phyloP scores from a whole-genome alignment of 2,888 invertebrate species.

The Drosophila prostipennis region DNA sequence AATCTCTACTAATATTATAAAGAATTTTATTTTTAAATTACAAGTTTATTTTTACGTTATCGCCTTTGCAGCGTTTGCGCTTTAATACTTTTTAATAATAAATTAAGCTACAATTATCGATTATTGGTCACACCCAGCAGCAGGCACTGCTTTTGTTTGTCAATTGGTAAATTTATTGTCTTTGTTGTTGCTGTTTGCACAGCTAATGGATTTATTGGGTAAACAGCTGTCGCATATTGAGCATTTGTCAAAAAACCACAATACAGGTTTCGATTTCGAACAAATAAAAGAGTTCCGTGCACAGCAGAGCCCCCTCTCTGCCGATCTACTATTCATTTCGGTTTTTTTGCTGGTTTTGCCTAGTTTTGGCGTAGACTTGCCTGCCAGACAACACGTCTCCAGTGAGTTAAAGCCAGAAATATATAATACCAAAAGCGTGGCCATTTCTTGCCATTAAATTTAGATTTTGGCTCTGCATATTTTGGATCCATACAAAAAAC shows the following conservation, averaged over 20 bases:
- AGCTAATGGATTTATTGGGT: constrained; percentile 79
- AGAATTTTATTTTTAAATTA: not conserved
- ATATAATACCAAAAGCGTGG: constrained; percentile 1
- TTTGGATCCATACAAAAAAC: too few species aligned
- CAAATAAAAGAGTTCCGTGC: constrained; percentile 38
- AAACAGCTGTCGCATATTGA: constrained; percentile 75
- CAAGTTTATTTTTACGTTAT: not conserved
- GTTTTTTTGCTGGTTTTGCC: constrained; percentile 19
- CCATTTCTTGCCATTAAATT: constrained; percentile 11
- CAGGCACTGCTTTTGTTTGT: constrained; percentile 60
- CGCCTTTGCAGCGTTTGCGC: not conserved
- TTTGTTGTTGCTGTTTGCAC: constrained; percentile 58
- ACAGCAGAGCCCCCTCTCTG: not conserved
- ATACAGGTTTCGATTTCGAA: constrained; percentile 58
- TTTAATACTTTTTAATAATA: constrained; percentile 54
- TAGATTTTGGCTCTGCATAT: not conserved
- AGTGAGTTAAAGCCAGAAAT: constrained; percentile 7
- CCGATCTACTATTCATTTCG: constrained; percentile 12
- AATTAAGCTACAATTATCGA: constrained; percentile 67
- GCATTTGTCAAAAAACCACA: constrained; percentile 72
- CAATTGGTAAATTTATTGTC: constrained; percentile 59
- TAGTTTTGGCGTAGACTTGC: constrained; percentile 21
- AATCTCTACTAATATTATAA: not conserved
- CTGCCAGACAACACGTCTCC: constrained; percentile 50
- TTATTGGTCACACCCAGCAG: constrained; percentile 72